Percentiles rank a stretch among this genome's conserved stretches.
phyloP scores from a whole-genome alignment of 2,797 vertebrate genomes.

The Myripristis jacobus region DNA sequence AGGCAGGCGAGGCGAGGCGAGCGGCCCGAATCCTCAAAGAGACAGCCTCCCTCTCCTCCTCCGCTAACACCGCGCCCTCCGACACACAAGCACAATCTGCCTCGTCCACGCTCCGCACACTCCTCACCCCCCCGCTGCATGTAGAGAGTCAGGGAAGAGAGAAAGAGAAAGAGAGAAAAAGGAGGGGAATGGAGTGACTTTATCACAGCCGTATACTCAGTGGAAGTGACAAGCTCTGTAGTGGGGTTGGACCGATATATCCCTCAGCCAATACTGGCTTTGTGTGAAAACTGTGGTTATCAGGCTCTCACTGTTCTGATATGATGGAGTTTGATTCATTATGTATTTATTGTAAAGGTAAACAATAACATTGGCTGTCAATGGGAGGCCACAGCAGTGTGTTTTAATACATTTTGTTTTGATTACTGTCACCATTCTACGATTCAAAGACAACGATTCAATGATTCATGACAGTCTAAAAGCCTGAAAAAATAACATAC shows the following conservation, averaged over 20 bases:
- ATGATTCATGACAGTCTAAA: too few species aligned
- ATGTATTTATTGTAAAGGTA: too few species aligned
- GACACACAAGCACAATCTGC: conserved; percentile 69
- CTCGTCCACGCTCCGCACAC: conserved; percentile 48
- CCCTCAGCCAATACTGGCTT: too few species aligned
- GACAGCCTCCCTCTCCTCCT: conserved; percentile 69
- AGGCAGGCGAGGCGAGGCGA: conserved; percentile 70
- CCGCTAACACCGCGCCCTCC: conserved; percentile 60
- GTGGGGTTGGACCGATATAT: conserved; percentile 21
- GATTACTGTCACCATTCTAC: too few species aligned
- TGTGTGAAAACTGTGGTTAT: too few species aligned
- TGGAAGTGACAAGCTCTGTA: conserved; percentile 50
- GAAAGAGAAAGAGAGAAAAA: conserved; percentile 24
- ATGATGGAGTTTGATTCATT: too few species aligned
- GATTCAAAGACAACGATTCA: too few species aligned
- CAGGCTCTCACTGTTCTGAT: too few species aligned
- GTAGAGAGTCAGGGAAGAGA: conserved; percentile 40
- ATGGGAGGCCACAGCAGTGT: too few species aligned
- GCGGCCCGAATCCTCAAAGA: conserved; percentile 77
- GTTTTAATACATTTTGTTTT: too few species aligned
- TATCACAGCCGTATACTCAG: conserved; percentile 49
- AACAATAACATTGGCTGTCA: too few species aligned
- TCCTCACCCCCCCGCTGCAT: conserved; percentile 36
- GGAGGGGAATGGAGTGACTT: conserved; percentile 49
- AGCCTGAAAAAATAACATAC: too few species aligned